Evolutionary conservation across 2,888 invertebrate genomes (phyloP).

Genomic region (Dorcus hopei): DNA sequence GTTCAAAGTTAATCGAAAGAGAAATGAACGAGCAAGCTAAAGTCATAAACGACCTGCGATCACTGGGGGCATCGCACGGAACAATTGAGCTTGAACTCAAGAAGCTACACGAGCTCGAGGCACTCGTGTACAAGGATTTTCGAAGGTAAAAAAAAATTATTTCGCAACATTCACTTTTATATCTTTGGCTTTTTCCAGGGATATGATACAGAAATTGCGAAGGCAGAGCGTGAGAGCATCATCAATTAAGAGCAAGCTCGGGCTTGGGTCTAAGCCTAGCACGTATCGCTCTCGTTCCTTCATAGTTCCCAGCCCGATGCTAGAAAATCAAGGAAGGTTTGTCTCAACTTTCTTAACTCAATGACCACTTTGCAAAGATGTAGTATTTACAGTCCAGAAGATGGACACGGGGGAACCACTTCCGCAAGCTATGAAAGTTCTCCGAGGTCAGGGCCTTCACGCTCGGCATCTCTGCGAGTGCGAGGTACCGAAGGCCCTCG

Average conservation of each 20-base stretch:
- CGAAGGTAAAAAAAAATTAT: conserved; percentile 54
- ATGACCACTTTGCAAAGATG: neutral
- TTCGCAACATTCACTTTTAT: neutral
- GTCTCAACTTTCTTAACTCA: neutral
- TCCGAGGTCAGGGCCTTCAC: conserved; percentile 66
- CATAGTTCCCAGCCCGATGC: conserved; percentile 66
- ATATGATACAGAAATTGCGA: conserved; percentile 87
- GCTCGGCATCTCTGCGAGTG: conserved; percentile 66
- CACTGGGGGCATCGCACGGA: conserved; percentile 82
- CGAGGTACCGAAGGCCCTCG: conserved; percentile 53
- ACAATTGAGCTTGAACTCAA: conserved; percentile 92
- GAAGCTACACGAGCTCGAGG: conserved; percentile 88
- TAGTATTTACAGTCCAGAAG: conserved; percentile 44
- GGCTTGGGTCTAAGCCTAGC: conserved; percentile 58
- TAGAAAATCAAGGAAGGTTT: conserved; percentile 53
- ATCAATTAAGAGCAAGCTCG: conserved; percentile 76
- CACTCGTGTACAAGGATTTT: conserved; percentile 91
- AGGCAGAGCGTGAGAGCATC: conserved; percentile 79
- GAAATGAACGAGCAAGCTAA: conserved; percentile 98
- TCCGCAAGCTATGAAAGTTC: conserved; percentile 71
- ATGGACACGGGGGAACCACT: conserved; percentile 57
- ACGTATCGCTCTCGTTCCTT: conserved; percentile 76
- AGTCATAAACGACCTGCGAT: conserved; percentile 85
- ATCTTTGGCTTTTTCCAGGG: conserved; percentile 55
- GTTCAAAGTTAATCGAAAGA: conserved; percentile 91